Evolutionary conservation across 2,797 vertebrate species (phyloP).

Genomic region (Pipistrellus nathusii): DNA sequence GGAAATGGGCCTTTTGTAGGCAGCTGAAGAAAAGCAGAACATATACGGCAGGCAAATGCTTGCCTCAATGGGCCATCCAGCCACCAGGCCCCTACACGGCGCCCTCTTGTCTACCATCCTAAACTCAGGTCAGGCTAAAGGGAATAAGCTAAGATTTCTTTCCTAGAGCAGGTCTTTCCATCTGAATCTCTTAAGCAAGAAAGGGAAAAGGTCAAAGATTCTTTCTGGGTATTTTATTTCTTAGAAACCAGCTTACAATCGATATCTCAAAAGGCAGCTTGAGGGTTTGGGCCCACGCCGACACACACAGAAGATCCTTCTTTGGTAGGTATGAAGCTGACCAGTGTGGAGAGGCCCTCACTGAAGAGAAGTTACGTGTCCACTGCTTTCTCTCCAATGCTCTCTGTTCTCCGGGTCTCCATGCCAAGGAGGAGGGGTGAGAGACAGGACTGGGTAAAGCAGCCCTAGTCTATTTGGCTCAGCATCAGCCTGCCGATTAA

Average conservation of each 20-base stretch:
- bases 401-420: background rate
- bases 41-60: background rate
- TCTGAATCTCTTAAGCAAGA: background rate
- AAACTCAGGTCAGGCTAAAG: background rate
- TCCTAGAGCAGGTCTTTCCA: background rate
- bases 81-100: background rate
- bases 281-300: background rate
- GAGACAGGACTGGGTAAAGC: too few species aligned
- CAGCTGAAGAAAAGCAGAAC: background rate
- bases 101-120: background rate
- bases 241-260: background rate
- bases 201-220: background rate
- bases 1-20: background rate
- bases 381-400: rapidly evolving
- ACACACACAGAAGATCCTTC: background rate
- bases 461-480: too few species aligned
- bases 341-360: rapidly evolving
- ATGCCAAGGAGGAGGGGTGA: background rate
- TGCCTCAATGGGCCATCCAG: background rate
- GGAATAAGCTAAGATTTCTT: background rate
- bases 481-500: too few species aligned
- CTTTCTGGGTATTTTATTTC: background rate
- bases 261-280: background rate
- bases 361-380: rapidly evolving
- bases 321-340: rapidly evolving